Evolutionary conservation across 2,797 vertebrate species (phyloP).

Genomic region (Dermochelys coriacea): DNA sequence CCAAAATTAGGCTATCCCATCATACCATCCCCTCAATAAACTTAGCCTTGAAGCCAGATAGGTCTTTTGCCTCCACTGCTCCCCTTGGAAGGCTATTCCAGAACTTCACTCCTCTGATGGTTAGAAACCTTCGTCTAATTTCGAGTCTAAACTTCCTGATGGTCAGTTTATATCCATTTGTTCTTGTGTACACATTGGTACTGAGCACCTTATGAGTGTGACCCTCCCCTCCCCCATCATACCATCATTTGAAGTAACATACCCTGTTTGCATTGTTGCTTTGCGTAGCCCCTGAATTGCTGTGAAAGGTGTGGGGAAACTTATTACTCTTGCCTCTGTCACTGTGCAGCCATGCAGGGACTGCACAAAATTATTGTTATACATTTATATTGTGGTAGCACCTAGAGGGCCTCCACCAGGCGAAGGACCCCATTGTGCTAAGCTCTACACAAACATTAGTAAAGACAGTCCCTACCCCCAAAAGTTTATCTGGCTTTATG

Average conservation of each 20-base stretch:
- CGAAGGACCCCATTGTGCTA: neutral
- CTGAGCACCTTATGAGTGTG: rapidly evolving
- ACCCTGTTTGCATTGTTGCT: neutral
- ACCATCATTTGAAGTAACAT: neutral
- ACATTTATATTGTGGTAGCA: constrained; percentile 45
- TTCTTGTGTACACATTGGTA: too few relatives aligned
- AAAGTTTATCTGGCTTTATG: neutral
- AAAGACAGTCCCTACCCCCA: neutral
- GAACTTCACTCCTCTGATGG: too few relatives aligned
- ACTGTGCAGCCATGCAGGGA: neutral
- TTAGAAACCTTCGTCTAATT: too few relatives aligned
- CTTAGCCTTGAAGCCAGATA: too few relatives aligned
- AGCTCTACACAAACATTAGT: neutral
- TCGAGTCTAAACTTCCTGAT: too few relatives aligned
- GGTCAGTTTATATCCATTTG: too few relatives aligned
- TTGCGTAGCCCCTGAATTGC: neutral
- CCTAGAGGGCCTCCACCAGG: neutral
- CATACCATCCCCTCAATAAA: too few relatives aligned
- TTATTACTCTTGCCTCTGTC: neutral
- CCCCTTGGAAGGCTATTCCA: too few relatives aligned
- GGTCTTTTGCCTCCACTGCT: too few relatives aligned
- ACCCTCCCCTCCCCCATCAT: neutral
- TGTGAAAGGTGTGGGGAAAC: neutral
- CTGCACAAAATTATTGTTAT: neutral
- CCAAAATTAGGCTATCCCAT: too few relatives aligned